Evolutionary conservation across 2,113 vertebrate species (phyloP), one percentile per base, ranked within the genome.

Genomic region (Anthoscopus minutus): DNA sequence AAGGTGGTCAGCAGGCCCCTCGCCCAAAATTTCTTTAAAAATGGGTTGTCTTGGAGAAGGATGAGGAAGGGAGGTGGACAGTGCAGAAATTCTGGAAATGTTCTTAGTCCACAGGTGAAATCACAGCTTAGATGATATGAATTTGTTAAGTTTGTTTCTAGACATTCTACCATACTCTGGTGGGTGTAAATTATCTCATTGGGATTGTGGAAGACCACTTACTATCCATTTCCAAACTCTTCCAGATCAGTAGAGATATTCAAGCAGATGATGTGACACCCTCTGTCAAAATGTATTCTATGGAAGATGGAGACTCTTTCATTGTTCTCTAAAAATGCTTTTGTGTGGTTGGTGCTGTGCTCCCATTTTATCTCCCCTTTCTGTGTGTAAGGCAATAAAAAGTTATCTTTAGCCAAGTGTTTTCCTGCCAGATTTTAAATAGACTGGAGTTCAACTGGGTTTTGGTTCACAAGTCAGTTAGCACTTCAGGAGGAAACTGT

Each of bases 391-490:
- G 38, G 33, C 45, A 87, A 57, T 70, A 45, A 87, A 72, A 72
- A 88, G 44, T 37, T 80, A 54, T 94, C 86, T 82, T 73, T 50
- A 89, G 58, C 69, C 71, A 91, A 86, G 57, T 38, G 54, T 86
- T 92, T 85, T 81, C 71, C 78, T 94, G 67, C 3, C 0, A 3
- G 67, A 62, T 70, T 96, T 94, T 88, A 95, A 96, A 89, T 78
- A 95, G 86, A 77, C 30, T 79, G 61, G 37, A 72, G 85, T 95
- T 89, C 93, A 95, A 5, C 15, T 88, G 94, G 67, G 47, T 80
- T 93, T 94, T 94, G 66, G 61, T 94, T 95, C 89, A 86, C 61
- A 91, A 95, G 89, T 94, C 73, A 80, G 66, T 89, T 77, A 95
- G 67, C 88, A 96, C 81, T 96, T 92, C 44, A 42, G 87, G 82